Evolutionary conservation across 2,888 invertebrate genomes (phyloP), one percentile per base, ranked within the genome.

Genomic region (Abscondita cerata): DNA sequence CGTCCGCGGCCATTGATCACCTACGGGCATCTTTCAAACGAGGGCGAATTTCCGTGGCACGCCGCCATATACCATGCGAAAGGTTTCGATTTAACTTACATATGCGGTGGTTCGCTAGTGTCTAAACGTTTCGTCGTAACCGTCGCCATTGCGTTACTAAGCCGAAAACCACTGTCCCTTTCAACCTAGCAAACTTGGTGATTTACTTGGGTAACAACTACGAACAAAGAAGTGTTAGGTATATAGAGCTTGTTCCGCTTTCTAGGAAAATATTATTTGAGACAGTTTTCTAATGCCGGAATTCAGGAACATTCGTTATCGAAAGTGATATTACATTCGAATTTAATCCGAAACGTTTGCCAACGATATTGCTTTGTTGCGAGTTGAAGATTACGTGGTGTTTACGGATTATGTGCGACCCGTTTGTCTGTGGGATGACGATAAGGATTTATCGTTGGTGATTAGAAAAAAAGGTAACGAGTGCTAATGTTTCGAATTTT

Each of bases 41-140:
- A 85, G 60, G 88, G 87, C 0, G 86, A 88, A 69, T 88, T 86
- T 84, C 89, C 89, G 0, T 89, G 89, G 89, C 88, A 88, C 75
- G 86, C 85, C 8, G 88, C 88, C 0, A 74, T 88, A 0, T 89
- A 87, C 72, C 84, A 85, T 68, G 83, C 85, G 0, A 72, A 70
- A 66, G 75, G 76, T 1, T 74, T 75, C 18, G 76, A 78, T 58
- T 56, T 80, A 20, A 74, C 72, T 3, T 80, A 79, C 62, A 76
- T 75, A 31, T 80, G 80, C 56, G 79, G 79, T 1, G 79, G 73
- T 4, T 75, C 77, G 0, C 68, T 80, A 11, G 71, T 80, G 4
- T 73, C 75, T 4, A 59, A 56, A 11, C 53, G 57, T 16, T 76
- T 78, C 58, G 66, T 80, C 0, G 56, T 80, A 11, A 78, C 79